Evolutionary conservation across 2,888 invertebrate species (phyloP), one percentile per base, ranked within the genome.

Genomic region (Osedax fenrisi): DNA sequence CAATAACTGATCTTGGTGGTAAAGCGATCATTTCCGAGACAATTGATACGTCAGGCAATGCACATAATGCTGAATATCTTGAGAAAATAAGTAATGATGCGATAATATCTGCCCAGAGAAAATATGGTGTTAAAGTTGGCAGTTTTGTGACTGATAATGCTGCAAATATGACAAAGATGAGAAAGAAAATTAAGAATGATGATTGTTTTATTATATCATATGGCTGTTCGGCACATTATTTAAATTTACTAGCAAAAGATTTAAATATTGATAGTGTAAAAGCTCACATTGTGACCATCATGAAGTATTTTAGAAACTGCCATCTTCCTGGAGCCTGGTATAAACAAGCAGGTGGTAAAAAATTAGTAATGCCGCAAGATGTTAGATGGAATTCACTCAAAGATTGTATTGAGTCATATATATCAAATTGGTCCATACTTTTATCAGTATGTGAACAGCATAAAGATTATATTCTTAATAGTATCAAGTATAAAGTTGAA

Each of bases 141-240:
- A 68, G 68, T 27, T 68, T 68, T 1, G 68, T 68, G 26, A 68
- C 26, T 5, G 68, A 68, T 25, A 68, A 68, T 68, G 68, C 68
- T 5, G 26, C 68, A 25, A 68, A 68, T 27, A 68, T 68, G 68
- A 21, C 26, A 25, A 26, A 26, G 26, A 68, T 68, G 2, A 68
- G 68, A 10, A 68, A 68, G 3, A 26, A 68, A 5, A 13, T n/a
- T 1, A 25, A 21, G 22, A 25, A 26, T 26, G 21, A 68, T 22
- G 64, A 64, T 23, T 64, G 24, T 64, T 23, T 24, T 5, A 64
- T 22, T 17, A 25, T 64, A n/a, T 64, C 64, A 5, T 64, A 64
- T 17, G 64, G 64, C 23, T n/a, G 64, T n/a, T n/a, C n/a, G n/a
- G n/a, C n/a, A n/a, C n/a, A n/a, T n/a, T n/a, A n/a, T n/a, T n/a